phyloP scores from a whole-genome alignment of 2,113 vertebrate genomes.

The Onychorhynchus coronatus region DNA sequence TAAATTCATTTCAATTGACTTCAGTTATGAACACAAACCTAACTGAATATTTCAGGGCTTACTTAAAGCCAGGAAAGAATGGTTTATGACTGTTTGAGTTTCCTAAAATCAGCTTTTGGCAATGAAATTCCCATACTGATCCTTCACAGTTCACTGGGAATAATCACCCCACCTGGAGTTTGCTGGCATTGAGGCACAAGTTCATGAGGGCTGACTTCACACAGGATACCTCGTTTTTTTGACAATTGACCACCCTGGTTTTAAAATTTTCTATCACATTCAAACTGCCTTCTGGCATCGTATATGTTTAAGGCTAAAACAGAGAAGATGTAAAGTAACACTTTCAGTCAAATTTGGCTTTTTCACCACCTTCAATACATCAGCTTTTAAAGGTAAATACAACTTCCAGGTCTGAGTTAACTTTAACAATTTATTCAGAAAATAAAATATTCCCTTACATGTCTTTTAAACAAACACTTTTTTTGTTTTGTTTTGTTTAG shows the following conservation, averaged over 20 bases:
- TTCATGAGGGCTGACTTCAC: neutral
- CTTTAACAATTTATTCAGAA: neutral
- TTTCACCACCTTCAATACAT: neutral
- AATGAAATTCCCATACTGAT: neutral
- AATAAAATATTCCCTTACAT: neutral
- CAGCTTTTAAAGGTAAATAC: neutral
- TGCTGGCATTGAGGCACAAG: neutral
- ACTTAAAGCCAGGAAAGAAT: neutral
- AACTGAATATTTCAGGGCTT: neutral
- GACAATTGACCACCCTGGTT: neutral
- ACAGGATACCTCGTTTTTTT: neutral
- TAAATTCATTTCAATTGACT: neutral
- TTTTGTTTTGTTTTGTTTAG: neutral
- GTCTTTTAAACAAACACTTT: neutral
- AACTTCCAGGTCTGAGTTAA: neutral
- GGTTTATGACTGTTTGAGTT: neutral
- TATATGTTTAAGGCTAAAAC: neutral
- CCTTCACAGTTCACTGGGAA: neutral
- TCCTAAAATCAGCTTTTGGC: neutral
- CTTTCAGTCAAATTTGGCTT: neutral
- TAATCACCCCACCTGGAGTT: neutral
- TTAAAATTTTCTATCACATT: neutral
- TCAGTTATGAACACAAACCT: neutral
- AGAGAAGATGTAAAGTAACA: neutral
- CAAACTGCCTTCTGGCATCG: neutral